Conservation (phyloP, 2,113 vertebrate species). For the Oxyura jamaicensis region DNA sequence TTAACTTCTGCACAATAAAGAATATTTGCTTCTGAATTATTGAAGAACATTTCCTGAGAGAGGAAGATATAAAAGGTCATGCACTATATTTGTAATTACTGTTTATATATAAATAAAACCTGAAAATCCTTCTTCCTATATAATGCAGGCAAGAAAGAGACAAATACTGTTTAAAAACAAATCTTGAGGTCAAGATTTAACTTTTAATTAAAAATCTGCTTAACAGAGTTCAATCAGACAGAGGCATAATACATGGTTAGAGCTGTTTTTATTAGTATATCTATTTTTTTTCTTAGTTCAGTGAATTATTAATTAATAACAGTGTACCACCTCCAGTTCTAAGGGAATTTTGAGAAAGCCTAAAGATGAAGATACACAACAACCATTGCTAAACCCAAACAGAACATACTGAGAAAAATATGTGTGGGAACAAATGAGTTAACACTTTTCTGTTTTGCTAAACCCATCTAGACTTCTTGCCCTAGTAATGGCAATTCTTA, state of each 20-base stretch:
- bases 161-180: not conserved
- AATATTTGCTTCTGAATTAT: constrained; percentile 22
- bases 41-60: constrained; percentile 33
- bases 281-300: not conserved
- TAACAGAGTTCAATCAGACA: not conserved
- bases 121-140: not conserved
- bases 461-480: not conserved
- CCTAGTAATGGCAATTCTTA: not conserved
- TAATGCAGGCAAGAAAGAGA: not conserved
- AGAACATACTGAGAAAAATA: not conserved
- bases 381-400: not conserved
- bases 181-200: not conserved
- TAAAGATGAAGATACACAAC: not conserved
- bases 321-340: not conserved
- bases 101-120: constrained; percentile 6
- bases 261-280: not conserved
- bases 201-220: not conserved
- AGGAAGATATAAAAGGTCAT: constrained; percentile 3
- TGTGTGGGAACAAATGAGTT: not conserved
- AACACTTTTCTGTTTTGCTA: not conserved
- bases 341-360: not conserved
- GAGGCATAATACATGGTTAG: not conserved
- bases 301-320: not conserved
- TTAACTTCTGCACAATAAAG: constrained; percentile 41
- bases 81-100: not conserved